Base-by-base conservation (phyloP, 2,797 vertebrate species). In the Scolopax rusticola region DNA sequence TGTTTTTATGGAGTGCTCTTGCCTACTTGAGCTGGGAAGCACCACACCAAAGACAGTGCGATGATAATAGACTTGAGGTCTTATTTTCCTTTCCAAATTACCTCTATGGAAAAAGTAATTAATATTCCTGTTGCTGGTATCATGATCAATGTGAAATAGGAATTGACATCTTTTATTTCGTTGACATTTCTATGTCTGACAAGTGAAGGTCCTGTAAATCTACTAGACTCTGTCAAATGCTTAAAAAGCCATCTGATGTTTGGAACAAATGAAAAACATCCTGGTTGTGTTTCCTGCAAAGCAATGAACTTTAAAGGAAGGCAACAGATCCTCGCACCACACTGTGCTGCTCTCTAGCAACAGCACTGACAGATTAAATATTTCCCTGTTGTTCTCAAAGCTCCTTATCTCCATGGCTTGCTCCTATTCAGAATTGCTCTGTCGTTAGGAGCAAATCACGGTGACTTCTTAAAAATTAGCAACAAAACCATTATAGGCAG, bases 241-340 rank as follows among this genome's bases (percentile, higher is more conserved):
- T 81, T 68, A 40, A 70, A 94, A 92, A 78, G 9, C 11, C 69
- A 90, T 63, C 78, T 92, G 47, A 85, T 91, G 59, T 89, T 93
- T 71, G 78, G 70, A 94, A 70, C 38, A 84, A 89, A 83, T 67
- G 40, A 74, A 61, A 93, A 95, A 92, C 21, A 82, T 32, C 54
- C 56, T 7, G 56, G 3, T 74, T 63, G 82, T 23, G 20, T 69
- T 88, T 90, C 86, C 88, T 95, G 63, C 80, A 69, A 76, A 82
- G 88, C 61, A 64, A 41, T 17, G 61, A 93, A 71, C 73, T 93
- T 63, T 8, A 36, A 64, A 87, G 75, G 75, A 65, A 30, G 24
- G 33, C 80, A 63, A n/a, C 41, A 75, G 87, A 54, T 61, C 57
- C 54, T 78, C 5, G 2, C 41, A 56, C 27, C 47, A 65, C 8